phyloP scores from a whole-genome alignment of 1,140 invertebrate genomes.

The Arctopsyche grandis region DNA sequence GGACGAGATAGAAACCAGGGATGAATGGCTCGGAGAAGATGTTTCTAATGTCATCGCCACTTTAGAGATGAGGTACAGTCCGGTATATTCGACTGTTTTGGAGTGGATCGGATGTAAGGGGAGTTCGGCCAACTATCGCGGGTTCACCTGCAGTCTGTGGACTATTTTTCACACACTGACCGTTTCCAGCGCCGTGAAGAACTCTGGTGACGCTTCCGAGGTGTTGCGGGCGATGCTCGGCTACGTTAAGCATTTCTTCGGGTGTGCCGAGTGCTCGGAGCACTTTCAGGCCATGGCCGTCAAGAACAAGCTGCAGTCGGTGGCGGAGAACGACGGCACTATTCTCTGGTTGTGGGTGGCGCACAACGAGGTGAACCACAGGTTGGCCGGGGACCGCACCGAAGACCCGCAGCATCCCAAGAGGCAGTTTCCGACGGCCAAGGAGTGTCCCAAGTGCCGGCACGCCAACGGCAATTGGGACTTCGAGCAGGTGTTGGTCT shows the following conservation, averaged over 20 bases:
- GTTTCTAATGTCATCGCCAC: constrained; percentile 67
- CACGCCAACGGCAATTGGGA: constrained; percentile 73
- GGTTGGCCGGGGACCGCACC: constrained; percentile 84
- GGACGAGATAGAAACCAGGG: constrained; percentile 60
- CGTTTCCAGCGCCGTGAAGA: constrained; percentile 75
- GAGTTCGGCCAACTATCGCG: constrained; percentile 76
- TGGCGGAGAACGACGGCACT: constrained; percentile 76
- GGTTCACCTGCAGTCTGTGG: constrained; percentile 98
- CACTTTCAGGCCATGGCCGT: constrained; percentile 88
- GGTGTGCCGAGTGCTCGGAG: constrained; percentile 88
- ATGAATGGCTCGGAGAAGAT: constrained; percentile 68
- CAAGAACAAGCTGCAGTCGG: constrained; percentile 73
- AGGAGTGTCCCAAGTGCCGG: constrained; percentile 78
- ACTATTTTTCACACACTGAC: constrained; percentile 93
- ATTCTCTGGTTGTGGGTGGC: constrained; percentile 95
- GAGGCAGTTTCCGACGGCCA: constrained; percentile 83
- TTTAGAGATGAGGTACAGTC: constrained; percentile 65
- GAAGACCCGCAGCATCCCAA: constrained; percentile 94
- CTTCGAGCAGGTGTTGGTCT: constrained; percentile 75
- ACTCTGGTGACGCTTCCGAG: constrained; percentile 68
- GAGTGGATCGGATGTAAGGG: constrained; percentile 88
- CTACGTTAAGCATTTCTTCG: constrained; percentile 94
- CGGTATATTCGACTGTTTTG: constrained; percentile 69
- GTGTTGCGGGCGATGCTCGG: constrained; percentile 85
- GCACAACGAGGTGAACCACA: constrained; percentile 93